phyloP scores from a whole-genome alignment of 2,113 vertebrate species.

The Ageneiosus marmoratus region DNA sequence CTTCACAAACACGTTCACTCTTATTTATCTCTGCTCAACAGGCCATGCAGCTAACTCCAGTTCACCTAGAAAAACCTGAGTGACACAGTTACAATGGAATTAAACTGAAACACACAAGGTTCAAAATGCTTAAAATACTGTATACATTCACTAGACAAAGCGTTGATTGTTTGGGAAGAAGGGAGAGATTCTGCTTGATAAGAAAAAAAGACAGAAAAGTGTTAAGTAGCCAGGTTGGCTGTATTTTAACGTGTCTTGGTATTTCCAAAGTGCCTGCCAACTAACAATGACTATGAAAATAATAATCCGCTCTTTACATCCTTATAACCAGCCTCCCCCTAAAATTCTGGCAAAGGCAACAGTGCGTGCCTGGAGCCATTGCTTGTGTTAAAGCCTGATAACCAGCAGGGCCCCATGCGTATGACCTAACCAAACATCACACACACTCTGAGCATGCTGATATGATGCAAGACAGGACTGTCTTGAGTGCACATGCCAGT shows the following conservation, averaged over 20 bases:
- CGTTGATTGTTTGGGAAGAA: background rate
- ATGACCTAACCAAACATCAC: conserved; percentile 40
- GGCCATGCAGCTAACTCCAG: conserved; percentile 19
- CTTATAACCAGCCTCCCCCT: background rate
- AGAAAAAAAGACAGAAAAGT: background rate
- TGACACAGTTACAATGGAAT: background rate
- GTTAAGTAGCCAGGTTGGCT: background rate
- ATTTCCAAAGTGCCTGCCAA: conserved; percentile 15
- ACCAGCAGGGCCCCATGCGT: conserved; percentile 58
- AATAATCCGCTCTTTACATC: conserved; percentile 11
- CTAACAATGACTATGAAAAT: conserved; percentile 25
- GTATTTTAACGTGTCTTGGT: background rate
- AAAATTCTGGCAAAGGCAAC: conserved; percentile 17
- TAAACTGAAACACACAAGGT: background rate
- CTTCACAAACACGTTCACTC: background rate
- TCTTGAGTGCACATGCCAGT: background rate
- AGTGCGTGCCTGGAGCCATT: conserved; percentile 58
- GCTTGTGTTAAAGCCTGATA: conserved; percentile 68
- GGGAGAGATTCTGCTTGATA: background rate
- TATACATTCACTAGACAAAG: background rate
- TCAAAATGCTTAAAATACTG: background rate
- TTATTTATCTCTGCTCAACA: conserved; percentile 8
- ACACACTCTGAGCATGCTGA: conserved; percentile 40
- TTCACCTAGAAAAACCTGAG: conserved; percentile 2
- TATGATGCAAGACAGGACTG: conserved; percentile 42